A percentile compares a stretch with the other conserved stretches of the same genome.
Conservation (phyloP, 1,140 invertebrate species). For the Drosophila tropicalis region DNA sequence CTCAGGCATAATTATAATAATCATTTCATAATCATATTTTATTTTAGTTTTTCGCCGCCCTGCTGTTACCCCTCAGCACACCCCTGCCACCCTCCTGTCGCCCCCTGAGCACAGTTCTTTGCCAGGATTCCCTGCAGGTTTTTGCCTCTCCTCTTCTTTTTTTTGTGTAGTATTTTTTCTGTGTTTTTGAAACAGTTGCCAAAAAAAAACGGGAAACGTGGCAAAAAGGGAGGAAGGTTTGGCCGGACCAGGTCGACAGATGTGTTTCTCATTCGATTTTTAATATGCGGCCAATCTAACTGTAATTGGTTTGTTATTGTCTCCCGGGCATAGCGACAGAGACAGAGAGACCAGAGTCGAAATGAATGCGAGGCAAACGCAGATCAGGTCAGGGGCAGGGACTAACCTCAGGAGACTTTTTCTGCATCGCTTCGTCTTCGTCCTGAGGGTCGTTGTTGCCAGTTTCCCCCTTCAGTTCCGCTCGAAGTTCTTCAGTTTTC, state of each 20-base stretch:
- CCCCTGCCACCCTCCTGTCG: conserved; percentile 11
- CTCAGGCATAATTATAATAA: conserved; percentile 79
- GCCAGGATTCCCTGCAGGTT: conserved; percentile 46
- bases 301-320: conserved; percentile 83
- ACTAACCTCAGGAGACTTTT: conserved; percentile 26
- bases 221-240: conserved; percentile 4
- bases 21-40: conserved; percentile 82
- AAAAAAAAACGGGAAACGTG: conserved; percentile 26
- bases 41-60: conserved; percentile 72
- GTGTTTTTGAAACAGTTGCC: conserved; percentile 74
- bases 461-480: not conserved
- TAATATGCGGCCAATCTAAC: conserved; percentile 83
- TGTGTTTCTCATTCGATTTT: conserved; percentile 83
- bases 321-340: conserved; percentile 50
- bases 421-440: not conserved
- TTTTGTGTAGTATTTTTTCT: not conserved
- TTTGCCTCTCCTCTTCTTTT: conserved; percentile 29
- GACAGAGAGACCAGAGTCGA: not conserved
- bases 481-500: not conserved
- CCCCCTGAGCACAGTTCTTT: not conserved
- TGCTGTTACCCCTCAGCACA: conserved; percentile 29
- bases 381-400: conserved; percentile 2
- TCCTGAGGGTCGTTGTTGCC: conserved; percentile 2
- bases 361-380: not conserved
- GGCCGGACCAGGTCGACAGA: conserved; percentile 64